Percentiles rank a stretch among this genome's conserved stretches.
Conservation (phyloP, 2,113 vertebrate species). For the Felis catus region F.catus_Fca126_mat1.0 CM031423.1:71483001-71483500, state of each 20-base stretch:
- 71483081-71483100: neutral
- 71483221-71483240: neutral
- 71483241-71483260: neutral
- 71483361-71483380: neutral
- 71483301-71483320: neutral
- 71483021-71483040: neutral
- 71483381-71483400: slow-evolving; percentile 47
- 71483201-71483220: neutral
- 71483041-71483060: neutral
- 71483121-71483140: neutral
- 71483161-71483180: slow-evolving; percentile 3
- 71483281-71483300: neutral
- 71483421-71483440: neutral
- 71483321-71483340: neutral
- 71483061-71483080: neutral
- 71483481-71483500: neutral
- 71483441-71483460: neutral
- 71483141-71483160: neutral
- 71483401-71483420: slow-evolving; percentile 26
- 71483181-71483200: neutral
- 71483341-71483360: neutral
- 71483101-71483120: neutral
- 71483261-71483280: neutral
- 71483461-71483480: neutral
- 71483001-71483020: neutral